These are phyloP conservation scores for Drosophila falleni DNA, from an alignment of 2,888 invertebrate genomes.

Conservation along the genomic window DNA sequence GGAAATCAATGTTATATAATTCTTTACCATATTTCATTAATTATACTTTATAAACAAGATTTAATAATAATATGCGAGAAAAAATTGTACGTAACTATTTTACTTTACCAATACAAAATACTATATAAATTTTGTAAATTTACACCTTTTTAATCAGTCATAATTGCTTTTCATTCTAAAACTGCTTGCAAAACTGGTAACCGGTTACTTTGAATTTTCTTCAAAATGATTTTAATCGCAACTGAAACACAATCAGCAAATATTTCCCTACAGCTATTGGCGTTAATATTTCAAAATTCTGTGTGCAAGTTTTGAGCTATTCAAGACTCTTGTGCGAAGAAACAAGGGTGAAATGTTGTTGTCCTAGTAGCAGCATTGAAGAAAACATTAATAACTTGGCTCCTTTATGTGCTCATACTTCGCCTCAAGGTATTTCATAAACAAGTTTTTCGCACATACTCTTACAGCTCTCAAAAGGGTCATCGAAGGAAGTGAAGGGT, in stretches of 20 bases:
- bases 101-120: not conserved
- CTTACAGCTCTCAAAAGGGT: not conserved
- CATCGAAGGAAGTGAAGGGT: not conserved
- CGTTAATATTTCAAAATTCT: slow-evolving; percentile 23
- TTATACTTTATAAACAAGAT: too few species aligned
- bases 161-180: not conserved
- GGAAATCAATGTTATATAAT: not conserved
- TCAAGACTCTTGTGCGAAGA: slow-evolving; percentile 3
- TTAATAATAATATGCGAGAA: not conserved
- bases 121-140: not conserved
- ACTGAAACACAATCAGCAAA: slow-evolving; percentile 26
- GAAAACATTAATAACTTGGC: slow-evolving; percentile 48
- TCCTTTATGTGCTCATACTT: slow-evolving; percentile 11
- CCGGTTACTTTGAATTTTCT: slow-evolving; percentile 23
- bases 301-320: slow-evolving; percentile 24
- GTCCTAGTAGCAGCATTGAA: slow-evolving; percentile 40
- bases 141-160: not conserved
- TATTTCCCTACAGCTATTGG: slow-evolving; percentile 16
- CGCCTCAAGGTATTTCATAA: slow-evolving; percentile 23
- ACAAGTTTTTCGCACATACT: slow-evolving; percentile 22
- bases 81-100: not conserved
- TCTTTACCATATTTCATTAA: too few species aligned
- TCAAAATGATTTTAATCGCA: slow-evolving; percentile 1
- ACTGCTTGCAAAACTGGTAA: slow-evolving; percentile 16
- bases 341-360: slow-evolving; percentile 48